A percentile compares a stretch with the other conserved stretches of the same genome.
phyloP scores from a whole-genome alignment of 2,113 vertebrate species.

The Heterochromis multidens region DNA sequence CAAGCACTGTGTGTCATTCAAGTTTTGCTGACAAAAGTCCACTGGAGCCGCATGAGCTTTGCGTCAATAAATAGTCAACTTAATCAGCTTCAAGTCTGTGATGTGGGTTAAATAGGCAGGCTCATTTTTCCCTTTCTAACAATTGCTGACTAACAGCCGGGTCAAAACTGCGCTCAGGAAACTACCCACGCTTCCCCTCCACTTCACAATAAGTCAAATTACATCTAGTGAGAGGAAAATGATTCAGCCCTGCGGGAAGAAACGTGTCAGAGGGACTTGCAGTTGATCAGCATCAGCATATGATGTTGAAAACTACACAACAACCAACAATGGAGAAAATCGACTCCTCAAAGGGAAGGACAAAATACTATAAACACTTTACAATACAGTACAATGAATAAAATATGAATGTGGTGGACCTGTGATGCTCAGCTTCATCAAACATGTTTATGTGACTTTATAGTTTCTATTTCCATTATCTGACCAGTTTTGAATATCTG shows the following conservation, averaged over 20 bases:
- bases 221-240: constrained; percentile 33
- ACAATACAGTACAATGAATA: neutral
- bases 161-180: neutral
- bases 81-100: neutral
- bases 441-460: neutral
- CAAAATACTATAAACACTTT: neutral
- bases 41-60: neutral
- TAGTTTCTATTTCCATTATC: neutral
- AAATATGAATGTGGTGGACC: rapidly evolving
- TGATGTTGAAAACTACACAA: neutral
- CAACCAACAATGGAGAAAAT: neutral
- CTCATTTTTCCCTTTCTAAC: constrained; percentile 38
- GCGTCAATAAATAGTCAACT: neutral
- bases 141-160: constrained; percentile 21
- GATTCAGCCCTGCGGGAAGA: constrained; percentile 22
- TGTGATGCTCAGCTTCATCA: neutral
- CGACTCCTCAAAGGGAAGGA: rapidly evolving
- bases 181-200: constrained; percentile 23
- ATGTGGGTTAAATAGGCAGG: neutral
- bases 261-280: neutral
- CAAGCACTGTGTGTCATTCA: neutral
- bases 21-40: neutral
- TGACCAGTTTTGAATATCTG: neutral
- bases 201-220: constrained; percentile 20
- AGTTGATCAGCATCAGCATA: neutral